Percentiles rank a stretch among this genome's conserved stretches.
Evolutionary conservation across 1,140 invertebrate genomes (phyloP).

Genomic region (Chymomyza costata): DNA sequence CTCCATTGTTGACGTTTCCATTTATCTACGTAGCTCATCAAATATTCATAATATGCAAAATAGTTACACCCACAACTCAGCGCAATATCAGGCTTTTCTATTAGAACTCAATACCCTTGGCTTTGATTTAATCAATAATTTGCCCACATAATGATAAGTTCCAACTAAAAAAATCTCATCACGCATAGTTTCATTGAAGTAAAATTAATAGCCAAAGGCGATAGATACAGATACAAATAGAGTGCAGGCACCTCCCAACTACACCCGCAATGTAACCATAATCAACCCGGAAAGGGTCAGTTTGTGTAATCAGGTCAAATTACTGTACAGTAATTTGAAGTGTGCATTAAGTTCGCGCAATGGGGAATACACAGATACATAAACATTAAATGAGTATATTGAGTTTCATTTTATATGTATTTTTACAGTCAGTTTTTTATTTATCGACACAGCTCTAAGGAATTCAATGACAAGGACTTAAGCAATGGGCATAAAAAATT

Average conservation of each 20-base stretch:
- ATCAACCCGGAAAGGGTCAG: conserved; percentile 13
- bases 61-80: too few relatives aligned
- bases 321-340: conserved; percentile 44
- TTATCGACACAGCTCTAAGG: conserved; percentile 19
- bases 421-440: conserved; percentile 11
- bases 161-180: conserved; percentile 19
- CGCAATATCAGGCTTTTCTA: too few relatives aligned
- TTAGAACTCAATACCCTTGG: too few relatives aligned
- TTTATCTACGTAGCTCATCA: too few relatives aligned
- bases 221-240: conserved; percentile 16
- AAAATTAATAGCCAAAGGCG: conserved; percentile 49
- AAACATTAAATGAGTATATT: conserved; percentile 2
- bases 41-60: too few relatives aligned
- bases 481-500: conserved; percentile 37
- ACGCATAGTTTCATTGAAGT: conserved; percentile 39
- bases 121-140: conserved; percentile 35
- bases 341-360: conserved; percentile 36
- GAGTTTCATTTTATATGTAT: conserved; percentile 15
- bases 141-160: conserved; percentile 39
- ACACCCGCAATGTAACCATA: too few relatives aligned
- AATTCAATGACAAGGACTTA: conserved; percentile 30
- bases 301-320: conserved; percentile 54
- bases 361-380: conserved; percentile 27
- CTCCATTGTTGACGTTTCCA: too few relatives aligned
- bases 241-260: too few relatives aligned